Conservation (phyloP, 2,797 vertebrate genomes). For the Pangasius djambal region DNA sequence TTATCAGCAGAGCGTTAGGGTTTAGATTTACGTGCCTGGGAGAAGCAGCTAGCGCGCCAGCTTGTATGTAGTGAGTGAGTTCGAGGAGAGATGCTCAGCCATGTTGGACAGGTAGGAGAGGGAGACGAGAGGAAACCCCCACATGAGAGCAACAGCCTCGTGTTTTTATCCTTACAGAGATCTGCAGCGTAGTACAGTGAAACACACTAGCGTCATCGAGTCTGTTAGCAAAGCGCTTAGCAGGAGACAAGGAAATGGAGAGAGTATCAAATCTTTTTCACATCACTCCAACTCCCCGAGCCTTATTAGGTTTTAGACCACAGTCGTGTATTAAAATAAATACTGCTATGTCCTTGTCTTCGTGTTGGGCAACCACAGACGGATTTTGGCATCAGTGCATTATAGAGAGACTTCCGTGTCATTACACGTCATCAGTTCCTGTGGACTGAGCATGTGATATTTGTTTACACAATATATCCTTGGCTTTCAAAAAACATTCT, state of each 20-base stretch:
- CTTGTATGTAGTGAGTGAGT: not conserved
- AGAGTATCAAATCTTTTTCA: no score
- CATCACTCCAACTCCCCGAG: no score
- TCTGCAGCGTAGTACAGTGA: not conserved
- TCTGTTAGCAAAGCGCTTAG: not conserved
- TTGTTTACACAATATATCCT: not conserved
- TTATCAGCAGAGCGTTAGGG: conserved; percentile 49
- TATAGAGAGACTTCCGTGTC: not conserved
- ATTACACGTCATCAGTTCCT: not conserved
- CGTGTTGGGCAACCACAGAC: no score
- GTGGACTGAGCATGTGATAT: not conserved
- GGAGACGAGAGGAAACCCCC: not conserved
- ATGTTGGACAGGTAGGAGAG: conserved; percentile 34
- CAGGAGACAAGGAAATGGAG: not conserved
- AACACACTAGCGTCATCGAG: not conserved
- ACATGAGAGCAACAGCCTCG: not conserved
- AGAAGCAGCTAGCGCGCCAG: conserved; percentile 33
- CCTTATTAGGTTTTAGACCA: not conserved
- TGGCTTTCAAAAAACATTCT: not conserved
- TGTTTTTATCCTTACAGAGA: not conserved
- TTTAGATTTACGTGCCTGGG: conserved; percentile 57
- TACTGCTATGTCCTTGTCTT: not conserved
- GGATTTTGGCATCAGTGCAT: not conserved
- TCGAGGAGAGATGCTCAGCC: conserved; percentile 11
- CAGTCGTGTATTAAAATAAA: not conserved